These are phyloP conservation scores for Trichosurus vulpecula DNA, from an alignment of 2,797 vertebrate species.

Conservation along the genomic window DNA sequence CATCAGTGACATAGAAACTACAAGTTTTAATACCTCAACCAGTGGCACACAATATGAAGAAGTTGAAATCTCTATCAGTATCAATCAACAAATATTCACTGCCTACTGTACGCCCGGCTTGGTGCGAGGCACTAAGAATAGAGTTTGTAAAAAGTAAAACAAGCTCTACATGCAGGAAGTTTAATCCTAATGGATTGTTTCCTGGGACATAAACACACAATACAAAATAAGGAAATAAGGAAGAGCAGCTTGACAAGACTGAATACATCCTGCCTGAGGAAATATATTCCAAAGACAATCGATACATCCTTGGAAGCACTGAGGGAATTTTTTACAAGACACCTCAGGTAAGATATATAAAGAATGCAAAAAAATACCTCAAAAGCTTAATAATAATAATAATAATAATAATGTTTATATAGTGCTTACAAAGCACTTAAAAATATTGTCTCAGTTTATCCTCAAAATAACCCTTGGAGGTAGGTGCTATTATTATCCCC, in stretches of 20 bases:
- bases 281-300: neutral
- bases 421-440: neutral
- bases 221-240: neutral
- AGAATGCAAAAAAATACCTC: neutral
- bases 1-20: neutral
- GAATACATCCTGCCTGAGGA: neutral
- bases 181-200: neutral
- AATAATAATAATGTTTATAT: neutral
- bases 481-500: neutral
- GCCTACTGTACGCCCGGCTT: neutral
- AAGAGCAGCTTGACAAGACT: neutral
- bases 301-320: neutral
- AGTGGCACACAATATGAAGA: neutral
- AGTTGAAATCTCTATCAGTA: neutral
- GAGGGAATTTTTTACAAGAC: neutral
- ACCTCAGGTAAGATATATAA: neutral
- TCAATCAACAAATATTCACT: neutral
- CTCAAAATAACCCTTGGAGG: neutral
- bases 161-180: neutral
- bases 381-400: neutral
- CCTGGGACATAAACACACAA: neutral
- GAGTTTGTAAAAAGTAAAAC: neutral
- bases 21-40: neutral
- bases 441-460: neutral
- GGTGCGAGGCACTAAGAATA: neutral